Conservation (phyloP, 2,888 invertebrate species). For the Ceratothoa steindachneri region DNA sequence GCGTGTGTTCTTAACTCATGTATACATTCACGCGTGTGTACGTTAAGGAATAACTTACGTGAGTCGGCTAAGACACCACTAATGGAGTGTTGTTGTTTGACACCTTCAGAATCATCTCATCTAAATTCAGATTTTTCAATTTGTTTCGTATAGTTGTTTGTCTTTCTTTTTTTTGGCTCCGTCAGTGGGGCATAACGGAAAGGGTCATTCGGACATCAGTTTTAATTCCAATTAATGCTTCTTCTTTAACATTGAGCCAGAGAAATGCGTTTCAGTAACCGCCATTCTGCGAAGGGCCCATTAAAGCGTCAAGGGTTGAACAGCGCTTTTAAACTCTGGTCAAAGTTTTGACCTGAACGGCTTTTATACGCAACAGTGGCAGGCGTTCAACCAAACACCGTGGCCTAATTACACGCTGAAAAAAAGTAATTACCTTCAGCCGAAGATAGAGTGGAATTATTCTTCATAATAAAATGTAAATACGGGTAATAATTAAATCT, state of each 20-base stretch:
- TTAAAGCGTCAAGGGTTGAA: too few relatives aligned
- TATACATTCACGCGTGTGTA: not conserved
- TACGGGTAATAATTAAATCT: not conserved
- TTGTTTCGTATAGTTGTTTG: not conserved
- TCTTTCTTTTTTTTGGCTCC: not conserved
- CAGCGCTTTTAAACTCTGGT: too few relatives aligned
- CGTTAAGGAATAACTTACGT: not conserved
- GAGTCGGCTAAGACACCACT: not conserved
- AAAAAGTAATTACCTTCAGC: not conserved
- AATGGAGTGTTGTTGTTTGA: not conserved
- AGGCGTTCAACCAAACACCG: too few relatives aligned
- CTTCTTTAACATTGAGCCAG: too few relatives aligned
- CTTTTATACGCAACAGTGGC: too few relatives aligned
- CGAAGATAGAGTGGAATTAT: not conserved
- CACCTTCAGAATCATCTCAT: not conserved
- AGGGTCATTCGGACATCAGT: too few relatives aligned
- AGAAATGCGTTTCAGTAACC: too few relatives aligned
- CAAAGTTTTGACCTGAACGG: too few relatives aligned
- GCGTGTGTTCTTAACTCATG: not conserved
- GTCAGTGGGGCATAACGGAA: too few relatives aligned
- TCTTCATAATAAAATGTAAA: not conserved
- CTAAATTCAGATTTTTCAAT: not conserved
- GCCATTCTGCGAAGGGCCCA: too few relatives aligned
- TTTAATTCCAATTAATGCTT: too few relatives aligned
- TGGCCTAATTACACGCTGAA: too few relatives aligned